Conservation (phyloP, 2,113 vertebrate species). For the Myocastor coypus region DNA sequence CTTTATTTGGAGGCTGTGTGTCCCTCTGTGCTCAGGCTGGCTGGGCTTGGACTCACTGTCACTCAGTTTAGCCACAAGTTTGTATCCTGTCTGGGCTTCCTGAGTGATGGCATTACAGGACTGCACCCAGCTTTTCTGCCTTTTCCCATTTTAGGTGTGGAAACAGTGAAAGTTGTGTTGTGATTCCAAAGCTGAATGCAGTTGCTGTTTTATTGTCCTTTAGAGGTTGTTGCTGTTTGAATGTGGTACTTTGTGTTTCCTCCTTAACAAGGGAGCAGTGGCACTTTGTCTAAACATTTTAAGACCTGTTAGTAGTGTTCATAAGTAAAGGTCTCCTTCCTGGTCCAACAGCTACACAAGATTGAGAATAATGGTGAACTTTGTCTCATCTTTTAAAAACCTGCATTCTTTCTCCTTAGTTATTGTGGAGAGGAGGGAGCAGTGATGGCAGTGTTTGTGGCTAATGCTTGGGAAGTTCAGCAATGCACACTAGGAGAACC, state of each 20-base stretch:
- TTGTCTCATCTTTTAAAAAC: neutral
- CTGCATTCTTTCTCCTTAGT: neutral
- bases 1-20: neutral
- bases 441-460: neutral
- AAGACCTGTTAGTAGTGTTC: neutral
- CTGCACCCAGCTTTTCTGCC: neutral
- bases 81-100: neutral
- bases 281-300: neutral
- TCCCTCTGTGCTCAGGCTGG: neutral
- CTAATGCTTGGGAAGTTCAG: too few relatives aligned
- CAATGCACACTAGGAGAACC: neutral
- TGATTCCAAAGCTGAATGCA: neutral
- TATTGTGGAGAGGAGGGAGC: neutral
- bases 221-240: neutral
- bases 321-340: neutral
- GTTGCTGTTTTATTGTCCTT: neutral
- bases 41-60: neutral
- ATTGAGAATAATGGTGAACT: too few relatives aligned
- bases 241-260: neutral
- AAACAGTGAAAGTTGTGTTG: neutral
- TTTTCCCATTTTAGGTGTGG: neutral
- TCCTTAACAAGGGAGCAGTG: neutral
- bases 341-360: neutral
- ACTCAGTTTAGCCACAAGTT: neutral
- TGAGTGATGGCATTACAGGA: neutral